phyloP scores from a whole-genome alignment of 2,888 invertebrate species.

The Cryptophagus acutangulus region DNA sequence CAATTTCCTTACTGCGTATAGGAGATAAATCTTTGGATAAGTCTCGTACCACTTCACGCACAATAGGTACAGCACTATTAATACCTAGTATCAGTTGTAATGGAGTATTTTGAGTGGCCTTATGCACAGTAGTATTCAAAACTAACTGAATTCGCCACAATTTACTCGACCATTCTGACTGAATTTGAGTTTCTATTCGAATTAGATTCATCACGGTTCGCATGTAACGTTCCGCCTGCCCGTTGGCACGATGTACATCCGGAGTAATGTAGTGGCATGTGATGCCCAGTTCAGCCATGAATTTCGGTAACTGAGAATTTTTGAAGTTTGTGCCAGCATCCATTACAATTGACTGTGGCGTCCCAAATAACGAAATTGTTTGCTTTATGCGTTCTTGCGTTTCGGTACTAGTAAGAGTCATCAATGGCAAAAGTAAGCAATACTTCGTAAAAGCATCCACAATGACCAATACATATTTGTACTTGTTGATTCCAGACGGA shows the following conservation, averaged over 20 bases:
- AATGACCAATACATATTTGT: slow-evolving; percentile 11
- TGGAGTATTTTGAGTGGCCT: slow-evolving; percentile 21
- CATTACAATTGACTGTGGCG: slow-evolving; percentile 8
- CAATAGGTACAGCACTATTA: slow-evolving; percentile 18
- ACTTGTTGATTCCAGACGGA: slow-evolving; percentile 12
- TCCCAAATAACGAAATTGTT: slow-evolving; percentile 24
- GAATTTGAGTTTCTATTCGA: slow-evolving; percentile 3
- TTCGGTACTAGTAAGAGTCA: slow-evolving; percentile 19
- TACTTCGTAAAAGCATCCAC: slow-evolving; percentile 17
- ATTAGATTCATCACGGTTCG: slow-evolving; percentile 21
- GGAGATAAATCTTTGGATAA: slow-evolving; percentile 14
- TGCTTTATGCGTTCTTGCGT: slow-evolving; percentile 18
- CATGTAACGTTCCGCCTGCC: slow-evolving; percentile 38
- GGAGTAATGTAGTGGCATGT: slow-evolving; percentile 3
- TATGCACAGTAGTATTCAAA: slow-evolving; percentile 23
- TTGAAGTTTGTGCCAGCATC: slow-evolving; percentile 11
- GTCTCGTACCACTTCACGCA: slow-evolving; percentile 16
- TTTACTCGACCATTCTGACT: slow-evolving; percentile 16
- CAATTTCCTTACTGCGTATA: slow-evolving; percentile 15
- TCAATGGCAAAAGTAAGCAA: slow-evolving; percentile 15
- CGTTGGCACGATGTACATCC: slow-evolving; percentile 31
- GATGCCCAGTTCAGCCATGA: slow-evolving; percentile 1
- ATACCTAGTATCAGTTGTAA: slow-evolving; percentile 23
- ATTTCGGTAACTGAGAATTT: slow-evolving; percentile 1
- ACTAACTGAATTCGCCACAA: slow-evolving; percentile 23